phyloP scores from a whole-genome alignment of 1,140 invertebrate genomes.

The Nasonia giraulti region DNA sequence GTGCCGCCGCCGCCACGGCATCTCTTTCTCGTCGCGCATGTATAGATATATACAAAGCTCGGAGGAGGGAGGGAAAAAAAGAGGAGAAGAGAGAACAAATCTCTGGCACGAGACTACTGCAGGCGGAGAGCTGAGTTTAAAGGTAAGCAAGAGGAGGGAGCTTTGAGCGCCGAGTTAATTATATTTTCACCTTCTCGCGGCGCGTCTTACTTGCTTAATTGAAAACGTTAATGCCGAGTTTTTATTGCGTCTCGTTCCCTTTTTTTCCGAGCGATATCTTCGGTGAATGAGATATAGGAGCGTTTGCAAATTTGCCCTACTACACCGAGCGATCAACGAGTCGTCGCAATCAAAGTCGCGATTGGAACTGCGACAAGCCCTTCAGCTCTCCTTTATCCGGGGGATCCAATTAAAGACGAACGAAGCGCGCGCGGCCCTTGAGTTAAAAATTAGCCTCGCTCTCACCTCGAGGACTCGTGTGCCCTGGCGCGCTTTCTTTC shows the following conservation, averaged over 20 bases:
- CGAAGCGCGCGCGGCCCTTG: constrained; percentile 46
- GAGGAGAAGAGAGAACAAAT: background rate
- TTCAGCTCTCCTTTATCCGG: constrained; percentile 62
- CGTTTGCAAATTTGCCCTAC: no score
- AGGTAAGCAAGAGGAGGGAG: constrained; percentile 10
- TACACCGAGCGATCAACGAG: background rate
- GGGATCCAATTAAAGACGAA: constrained; percentile 70
- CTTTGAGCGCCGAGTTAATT: no score
- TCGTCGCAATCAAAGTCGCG: no score
- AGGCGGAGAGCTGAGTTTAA: constrained; percentile 13
- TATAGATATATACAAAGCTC: constrained; percentile 16
- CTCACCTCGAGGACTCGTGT: background rate
- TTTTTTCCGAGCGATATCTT: no score
- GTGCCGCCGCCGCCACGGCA: constrained; percentile 40
- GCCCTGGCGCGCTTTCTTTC: background rate
- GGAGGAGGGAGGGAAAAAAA: background rate
- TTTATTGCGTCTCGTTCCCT: no score
- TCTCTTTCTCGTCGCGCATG: constrained; percentile 33
- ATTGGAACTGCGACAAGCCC: background rate
- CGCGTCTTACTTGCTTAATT: background rate
- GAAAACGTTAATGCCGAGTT: background rate
- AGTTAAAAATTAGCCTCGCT: constrained; percentile 66
- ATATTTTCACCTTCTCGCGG: no score
- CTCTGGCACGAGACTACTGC: background rate
- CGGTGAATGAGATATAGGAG: no score